Percentiles rank a stretch among this genome's conserved stretches.
Evolutionary conservation across 2,113 vertebrate genomes (phyloP).

Genomic region (Istiophorus platypterus): DNA sequence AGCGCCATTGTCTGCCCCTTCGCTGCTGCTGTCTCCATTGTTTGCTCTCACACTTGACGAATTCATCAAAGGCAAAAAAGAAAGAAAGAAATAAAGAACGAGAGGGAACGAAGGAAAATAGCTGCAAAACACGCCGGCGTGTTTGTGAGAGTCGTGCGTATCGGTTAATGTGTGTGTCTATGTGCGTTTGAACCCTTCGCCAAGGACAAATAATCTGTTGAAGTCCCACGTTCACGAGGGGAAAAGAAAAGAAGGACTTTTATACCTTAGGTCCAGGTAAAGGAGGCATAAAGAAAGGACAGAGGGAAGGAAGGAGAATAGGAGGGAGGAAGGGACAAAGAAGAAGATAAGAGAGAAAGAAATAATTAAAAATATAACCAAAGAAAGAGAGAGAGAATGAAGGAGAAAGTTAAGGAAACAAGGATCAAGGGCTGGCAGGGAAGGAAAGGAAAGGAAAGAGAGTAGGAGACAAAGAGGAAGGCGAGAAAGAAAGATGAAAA

Average conservation of each 20-base stretch:
- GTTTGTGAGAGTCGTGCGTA: too few relatives aligned
- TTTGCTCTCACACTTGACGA: conserved; percentile 73
- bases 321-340: background rate
- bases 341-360: background rate
- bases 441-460: too few relatives aligned
- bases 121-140: conserved; percentile 61
- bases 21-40: conserved; percentile 71
- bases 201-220: background rate
- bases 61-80: conserved; percentile 66
- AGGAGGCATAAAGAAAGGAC: background rate
- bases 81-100: conserved; percentile 58
- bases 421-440: background rate
- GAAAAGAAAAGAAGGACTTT: too few relatives aligned
- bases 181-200: background rate
- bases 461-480: too few relatives aligned
- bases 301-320: background rate
- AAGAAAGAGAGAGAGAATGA: too few relatives aligned
- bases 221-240: background rate
- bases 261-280: background rate
- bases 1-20: conserved; percentile 66
- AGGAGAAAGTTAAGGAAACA: background rate
- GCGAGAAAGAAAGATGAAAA: too few relatives aligned
- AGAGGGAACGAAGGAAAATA: conserved; percentile 62
- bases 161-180: background rate
- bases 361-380: too few relatives aligned